phyloP scores from a whole-genome alignment of 2,888 invertebrate genomes.

The Homarus gammarus region DNA sequence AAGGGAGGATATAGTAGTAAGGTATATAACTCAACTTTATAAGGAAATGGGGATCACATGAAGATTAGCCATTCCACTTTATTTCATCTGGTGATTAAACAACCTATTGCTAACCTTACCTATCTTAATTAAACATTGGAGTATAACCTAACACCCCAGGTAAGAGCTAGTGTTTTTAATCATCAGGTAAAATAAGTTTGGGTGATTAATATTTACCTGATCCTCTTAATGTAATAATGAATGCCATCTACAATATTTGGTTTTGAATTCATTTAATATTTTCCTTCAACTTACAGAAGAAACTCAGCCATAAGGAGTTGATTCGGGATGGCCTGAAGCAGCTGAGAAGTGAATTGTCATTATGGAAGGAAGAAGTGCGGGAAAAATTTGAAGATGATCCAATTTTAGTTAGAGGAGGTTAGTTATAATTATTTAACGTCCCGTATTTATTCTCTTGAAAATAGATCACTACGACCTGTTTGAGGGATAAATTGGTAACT shows the following conservation, averaged over 20 bases:
- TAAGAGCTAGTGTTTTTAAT: background rate
- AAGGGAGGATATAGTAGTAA: slow-evolving; percentile 55
- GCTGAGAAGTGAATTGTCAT: slow-evolving; percentile 51
- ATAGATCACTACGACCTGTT: no score
- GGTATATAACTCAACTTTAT: slow-evolving; percentile 40
- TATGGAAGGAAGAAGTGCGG: slow-evolving; percentile 53
- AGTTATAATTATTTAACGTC: no score
- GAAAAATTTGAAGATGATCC: slow-evolving; percentile 63
- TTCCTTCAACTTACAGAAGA: slow-evolving; percentile 22
- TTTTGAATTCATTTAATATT: background rate
- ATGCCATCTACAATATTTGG: background rate
- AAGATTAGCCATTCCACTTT: no score
- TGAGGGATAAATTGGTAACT: no score
- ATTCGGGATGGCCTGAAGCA: slow-evolving; percentile 61
- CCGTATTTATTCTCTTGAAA: no score
- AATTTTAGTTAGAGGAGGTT: slow-evolving; percentile 55
- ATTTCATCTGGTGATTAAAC: no score
- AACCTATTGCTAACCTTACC: no score
- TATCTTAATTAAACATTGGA: no score
- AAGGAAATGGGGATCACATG: no score
- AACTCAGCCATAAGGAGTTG: slow-evolving; percentile 38
- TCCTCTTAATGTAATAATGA: no score
- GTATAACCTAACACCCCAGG: background rate
- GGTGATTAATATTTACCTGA: background rate
- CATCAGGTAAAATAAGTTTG: background rate